Base-by-base conservation (phyloP, 1,140 invertebrate species). In the Apis dorsata region DNA sequence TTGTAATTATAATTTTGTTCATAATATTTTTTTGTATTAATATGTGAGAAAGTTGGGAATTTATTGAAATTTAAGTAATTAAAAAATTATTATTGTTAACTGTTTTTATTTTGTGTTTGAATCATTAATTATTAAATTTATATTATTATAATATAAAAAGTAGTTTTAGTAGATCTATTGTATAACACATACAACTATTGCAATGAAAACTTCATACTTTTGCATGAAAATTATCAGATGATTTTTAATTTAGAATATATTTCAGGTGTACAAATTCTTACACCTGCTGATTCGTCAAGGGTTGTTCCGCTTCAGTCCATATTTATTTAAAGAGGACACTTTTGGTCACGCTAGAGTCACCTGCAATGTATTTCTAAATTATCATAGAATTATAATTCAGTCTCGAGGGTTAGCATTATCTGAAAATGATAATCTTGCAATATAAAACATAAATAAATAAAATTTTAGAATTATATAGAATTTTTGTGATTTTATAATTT, bases 351-450 rank as follows among this genome's bases (percentile, higher is more conserved):
- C n/a, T 0, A 21, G 10, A 57, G 73, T n/a, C 80, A 82, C 81
- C 66, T 83, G 81, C 66, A 3, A 21, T 28, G 28, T 8, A 15
- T 63, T 44, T 65, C 44, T 68, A 49, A 49, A 77, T 82, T 76
- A 81, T 81, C 72, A 51, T 68, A 76, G 44, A 57, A 68, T 81
- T 82, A 60, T 69, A 59, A 82, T 69, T 77, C 44, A 82, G 55
- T 81, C 57, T 12, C 8, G 19, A 79, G 68, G 68, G 76, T 70
- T n/a, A 17, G 8, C 13, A 19, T 28, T 68, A 79, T 79, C 44
- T 71, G 66, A 79, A n/a, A 53, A 55, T 59, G 77, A 79, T 55
- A 60, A 71, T 60, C 24, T 19, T 72, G 24, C 12, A 21, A 17
- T 17, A 2, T 7, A 24, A 5, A 34, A 71, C n/a, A n/a, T 19